phyloP scores from a whole-genome alignment of 2,888 invertebrate genomes.

The Drosophila macrothrix region DNA sequence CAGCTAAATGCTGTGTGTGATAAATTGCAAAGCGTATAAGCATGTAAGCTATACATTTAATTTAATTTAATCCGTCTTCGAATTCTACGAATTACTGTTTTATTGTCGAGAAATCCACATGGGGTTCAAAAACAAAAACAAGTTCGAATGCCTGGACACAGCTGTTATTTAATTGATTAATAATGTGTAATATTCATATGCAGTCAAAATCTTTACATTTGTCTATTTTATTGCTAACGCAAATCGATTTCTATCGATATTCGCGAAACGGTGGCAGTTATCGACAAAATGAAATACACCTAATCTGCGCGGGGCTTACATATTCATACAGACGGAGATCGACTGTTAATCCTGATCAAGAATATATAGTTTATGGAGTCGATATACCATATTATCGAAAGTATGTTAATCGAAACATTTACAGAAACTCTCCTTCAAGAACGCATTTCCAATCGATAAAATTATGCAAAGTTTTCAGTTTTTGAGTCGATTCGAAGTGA shows the following conservation, averaged over 20 bases:
- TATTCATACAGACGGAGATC: too few species aligned
- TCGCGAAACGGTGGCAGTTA: background rate
- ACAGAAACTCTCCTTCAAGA: background rate
- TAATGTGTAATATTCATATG: background rate
- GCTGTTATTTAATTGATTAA: background rate
- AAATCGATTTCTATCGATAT: background rate
- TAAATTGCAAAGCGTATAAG: background rate
- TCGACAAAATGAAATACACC: too few species aligned
- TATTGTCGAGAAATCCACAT: background rate
- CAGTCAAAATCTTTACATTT: background rate
- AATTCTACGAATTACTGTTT: background rate
- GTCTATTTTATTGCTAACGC: background rate
- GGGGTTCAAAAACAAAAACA: background rate
- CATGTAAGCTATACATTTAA: background rate
- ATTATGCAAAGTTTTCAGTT: background rate
- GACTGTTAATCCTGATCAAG: background rate
- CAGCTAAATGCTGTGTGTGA: background rate
- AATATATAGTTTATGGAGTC: background rate
- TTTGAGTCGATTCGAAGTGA: background rate
- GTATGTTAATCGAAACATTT: background rate
- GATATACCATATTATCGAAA: too few species aligned
- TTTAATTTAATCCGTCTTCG: background rate
- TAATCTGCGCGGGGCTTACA: too few species aligned
- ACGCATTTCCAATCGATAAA: background rate
- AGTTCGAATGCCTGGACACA: background rate